These are phyloP conservation scores for Oncorhynchus kisutch DNA, from an alignment of 2,113 vertebrate species.

Conservation along the genomic window DNA sequence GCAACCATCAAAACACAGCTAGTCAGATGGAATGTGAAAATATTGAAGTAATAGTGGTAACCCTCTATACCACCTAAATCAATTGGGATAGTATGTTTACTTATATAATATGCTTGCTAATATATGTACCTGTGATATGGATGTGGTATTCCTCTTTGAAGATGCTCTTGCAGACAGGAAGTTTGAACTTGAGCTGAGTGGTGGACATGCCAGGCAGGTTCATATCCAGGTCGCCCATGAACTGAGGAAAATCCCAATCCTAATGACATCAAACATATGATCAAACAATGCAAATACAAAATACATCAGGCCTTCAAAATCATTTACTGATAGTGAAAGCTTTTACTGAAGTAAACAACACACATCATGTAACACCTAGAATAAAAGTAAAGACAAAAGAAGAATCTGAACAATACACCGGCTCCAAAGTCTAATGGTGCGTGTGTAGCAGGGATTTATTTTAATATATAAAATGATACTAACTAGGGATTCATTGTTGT, in stretches of 20 bases:
- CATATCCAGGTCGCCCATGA: conserved; percentile 96
- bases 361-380: background rate
- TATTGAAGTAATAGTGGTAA: background rate
- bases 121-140: conserved; percentile 89
- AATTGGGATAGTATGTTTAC: no score
- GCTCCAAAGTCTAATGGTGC: background rate
- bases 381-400: background rate
- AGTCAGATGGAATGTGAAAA: background rate
- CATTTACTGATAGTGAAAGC: background rate
- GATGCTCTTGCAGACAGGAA: conserved; percentile 88
- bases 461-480: no score
- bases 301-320: background rate
- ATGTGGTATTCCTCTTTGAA: conserved; percentile 96
- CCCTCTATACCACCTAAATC: no score
- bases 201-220: conserved; percentile 94
- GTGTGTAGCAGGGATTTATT: no score
- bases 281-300: background rate
- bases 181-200: conserved; percentile 89
- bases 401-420: background rate
- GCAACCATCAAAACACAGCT: background rate
- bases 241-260: conserved; percentile 99
- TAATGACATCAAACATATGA: conserved; percentile 39
- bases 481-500: background rate
- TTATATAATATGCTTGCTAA: no score
- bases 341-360: conserved; percentile 24